These are phyloP conservation scores for Mormyrops attenuatus DNA, from an alignment of 2,797 vertebrate genomes.

Conservation along the genomic window DNA sequence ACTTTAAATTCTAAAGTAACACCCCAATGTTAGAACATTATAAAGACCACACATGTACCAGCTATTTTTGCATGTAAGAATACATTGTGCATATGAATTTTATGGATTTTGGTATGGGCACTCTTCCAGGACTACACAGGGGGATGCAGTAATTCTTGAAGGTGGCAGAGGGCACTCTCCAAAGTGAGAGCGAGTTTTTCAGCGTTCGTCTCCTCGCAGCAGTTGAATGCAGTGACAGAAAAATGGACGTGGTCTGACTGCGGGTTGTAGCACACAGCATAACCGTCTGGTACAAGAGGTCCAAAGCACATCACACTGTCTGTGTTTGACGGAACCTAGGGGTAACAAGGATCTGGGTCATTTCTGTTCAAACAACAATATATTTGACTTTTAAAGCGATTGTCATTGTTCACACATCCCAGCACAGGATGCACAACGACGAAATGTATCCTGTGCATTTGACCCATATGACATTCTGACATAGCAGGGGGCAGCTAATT, in stretches of 20 bases:
- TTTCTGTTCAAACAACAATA: background rate
- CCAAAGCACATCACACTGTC: constrained; percentile 78
- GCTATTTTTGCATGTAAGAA: background rate
- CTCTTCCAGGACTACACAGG: constrained; percentile 41
- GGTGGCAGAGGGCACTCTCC: constrained; percentile 56
- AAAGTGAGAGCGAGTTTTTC: constrained; percentile 61
- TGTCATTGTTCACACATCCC: background rate
- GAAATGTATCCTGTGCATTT: too few species aligned
- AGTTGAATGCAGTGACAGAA: constrained; percentile 73
- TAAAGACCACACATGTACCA: background rate
- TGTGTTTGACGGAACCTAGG: constrained; percentile 64
- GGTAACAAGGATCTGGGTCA: background rate
- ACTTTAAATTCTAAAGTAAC: background rate
- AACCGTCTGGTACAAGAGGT: constrained; percentile 72
- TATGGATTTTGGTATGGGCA: background rate
- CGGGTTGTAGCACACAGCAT: constrained; percentile 74
- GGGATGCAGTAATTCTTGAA: constrained; percentile 63
- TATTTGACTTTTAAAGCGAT: background rate
- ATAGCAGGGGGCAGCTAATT: background rate
- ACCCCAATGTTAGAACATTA: background rate
- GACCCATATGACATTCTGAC: background rate
- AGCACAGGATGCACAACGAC: background rate
- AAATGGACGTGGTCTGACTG: constrained; percentile 70
- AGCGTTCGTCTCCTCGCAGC: constrained; percentile 74
- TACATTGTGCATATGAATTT: background rate